Conservation (phyloP, 2,113 vertebrate species). For the Pelvicachromis taeniatus region DNA sequence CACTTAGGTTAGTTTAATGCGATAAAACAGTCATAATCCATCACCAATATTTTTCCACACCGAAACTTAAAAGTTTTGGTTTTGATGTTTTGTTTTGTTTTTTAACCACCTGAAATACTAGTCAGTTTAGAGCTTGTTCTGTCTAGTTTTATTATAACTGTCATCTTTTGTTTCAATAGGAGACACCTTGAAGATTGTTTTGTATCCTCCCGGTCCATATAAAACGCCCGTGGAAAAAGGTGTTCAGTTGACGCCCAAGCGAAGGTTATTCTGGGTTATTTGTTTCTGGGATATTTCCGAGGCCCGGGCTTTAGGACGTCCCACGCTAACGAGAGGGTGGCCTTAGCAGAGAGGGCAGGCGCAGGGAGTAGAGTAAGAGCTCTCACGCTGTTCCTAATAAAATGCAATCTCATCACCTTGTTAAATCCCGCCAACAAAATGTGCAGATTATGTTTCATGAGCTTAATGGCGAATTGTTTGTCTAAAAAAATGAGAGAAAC, state of each 20-base stretch:
- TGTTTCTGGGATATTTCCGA: constrained; percentile 33
- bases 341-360: neutral
- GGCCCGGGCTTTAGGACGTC: constrained; percentile 5
- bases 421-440: neutral
- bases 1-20: neutral
- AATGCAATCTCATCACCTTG: neutral
- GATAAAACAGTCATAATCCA: neutral
- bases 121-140: neutral
- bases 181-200: neutral
- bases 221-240: neutral
- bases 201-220: neutral
- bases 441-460: neutral
- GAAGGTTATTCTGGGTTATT: constrained; percentile 54
- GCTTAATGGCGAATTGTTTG: neutral
- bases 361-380: accelerated
- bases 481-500: neutral
- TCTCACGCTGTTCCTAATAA: neutral
- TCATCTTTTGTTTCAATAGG: neutral
- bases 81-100: no score
- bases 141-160: neutral
- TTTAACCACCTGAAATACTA: neutral
- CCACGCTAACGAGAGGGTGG: neutral
- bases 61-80: neutral
- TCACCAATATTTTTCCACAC: neutral
- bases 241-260: neutral